A percentile compares a stretch with the other conserved stretches of the same genome.
These are phyloP conservation scores for Copsychus sechellarum DNA, from an alignment of 2,113 vertebrate species.

Conservation along the genomic window DNA sequence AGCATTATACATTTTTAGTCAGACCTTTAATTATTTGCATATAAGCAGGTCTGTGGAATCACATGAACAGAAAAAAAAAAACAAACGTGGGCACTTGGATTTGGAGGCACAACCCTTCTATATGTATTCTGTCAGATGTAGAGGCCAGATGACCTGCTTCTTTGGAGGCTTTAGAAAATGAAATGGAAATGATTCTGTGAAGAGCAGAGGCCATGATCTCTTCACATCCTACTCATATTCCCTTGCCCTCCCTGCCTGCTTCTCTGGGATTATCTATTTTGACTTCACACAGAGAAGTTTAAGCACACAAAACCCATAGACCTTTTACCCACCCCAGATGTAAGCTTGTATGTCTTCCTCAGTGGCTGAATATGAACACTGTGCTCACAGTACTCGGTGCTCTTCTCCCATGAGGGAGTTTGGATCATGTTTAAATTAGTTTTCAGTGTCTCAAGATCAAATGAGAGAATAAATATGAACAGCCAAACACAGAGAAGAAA, in stretches of 20 bases:
- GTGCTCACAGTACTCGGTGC: neutral
- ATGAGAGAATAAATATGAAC: neutral
- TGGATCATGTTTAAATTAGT: neutral
- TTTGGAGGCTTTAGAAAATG: neutral
- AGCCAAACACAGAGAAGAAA: neutral
- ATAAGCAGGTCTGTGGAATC: neutral
- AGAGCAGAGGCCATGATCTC: neutral
- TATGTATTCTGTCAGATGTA: neutral
- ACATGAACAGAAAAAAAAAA: neutral
- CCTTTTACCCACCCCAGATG: neutral
- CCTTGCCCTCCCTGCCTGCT: neutral
- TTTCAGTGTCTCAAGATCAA: neutral
- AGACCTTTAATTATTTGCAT: neutral
- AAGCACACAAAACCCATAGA: neutral
- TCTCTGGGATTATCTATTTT: neutral
- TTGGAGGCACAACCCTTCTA: neutral
- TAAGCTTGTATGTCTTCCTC: neutral
- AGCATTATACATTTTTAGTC: neutral
- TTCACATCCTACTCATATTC: neutral
- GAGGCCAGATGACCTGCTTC: neutral
- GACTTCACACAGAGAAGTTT: neutral
- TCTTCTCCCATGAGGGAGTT: neutral
- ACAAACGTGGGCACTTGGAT: neutral
- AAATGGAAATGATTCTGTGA: neutral
- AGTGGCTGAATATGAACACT: neutral